Base-by-base conservation (phyloP, 2,113 vertebrate genomes). In the Kryptolebias marmoratus region DNA sequence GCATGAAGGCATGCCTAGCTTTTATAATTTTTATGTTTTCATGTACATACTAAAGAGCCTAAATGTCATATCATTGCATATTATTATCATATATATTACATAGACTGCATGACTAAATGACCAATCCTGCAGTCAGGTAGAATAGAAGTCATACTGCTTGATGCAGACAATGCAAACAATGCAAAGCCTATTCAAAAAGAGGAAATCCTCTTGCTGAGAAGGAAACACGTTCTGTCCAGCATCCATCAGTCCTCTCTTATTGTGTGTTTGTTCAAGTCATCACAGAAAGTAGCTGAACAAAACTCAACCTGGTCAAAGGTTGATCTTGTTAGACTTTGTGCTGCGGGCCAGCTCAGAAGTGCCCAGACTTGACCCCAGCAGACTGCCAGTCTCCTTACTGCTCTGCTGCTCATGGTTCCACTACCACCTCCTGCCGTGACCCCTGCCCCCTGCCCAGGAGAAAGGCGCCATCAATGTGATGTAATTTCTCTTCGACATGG, bases 391-490 rank as follows among this genome's bases (percentile, higher is more conserved):
- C 89, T 88, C 83, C 83, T 79, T 27, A 52, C 68, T 30, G 86
- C 85, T 86, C 73, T 36, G 84, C 80, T 88, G 86, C 84, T 79
- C 5, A 0, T 42, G 53, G 71, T 80, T 81, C 59, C 65, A 12
- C 77, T 27, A 45, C 89, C 86, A 86, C 88, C 80, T 88, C 79
- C 63, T 69, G 22, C 64, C 15, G 4, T 60, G 87, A 90, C 91
- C 92, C 76, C 48, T 86, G 85, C 89, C 91, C 91, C 63, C 73
- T 56, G 55, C 47, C 73, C 75, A 68, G 80, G 82, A 90, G 80
- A 77, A 74, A 75, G 89, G 88, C 89, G 80, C 86, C 89, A 89
- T 66, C 42, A 13, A 77, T 63, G 63, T 81, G 72, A 87, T 83
- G 75, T 80, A 60, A 87, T 86, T 87, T 87, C 55, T 79, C 70